Base-by-base conservation (phyloP, 2,888 invertebrate species). In the Drosophila robusta region DNA sequence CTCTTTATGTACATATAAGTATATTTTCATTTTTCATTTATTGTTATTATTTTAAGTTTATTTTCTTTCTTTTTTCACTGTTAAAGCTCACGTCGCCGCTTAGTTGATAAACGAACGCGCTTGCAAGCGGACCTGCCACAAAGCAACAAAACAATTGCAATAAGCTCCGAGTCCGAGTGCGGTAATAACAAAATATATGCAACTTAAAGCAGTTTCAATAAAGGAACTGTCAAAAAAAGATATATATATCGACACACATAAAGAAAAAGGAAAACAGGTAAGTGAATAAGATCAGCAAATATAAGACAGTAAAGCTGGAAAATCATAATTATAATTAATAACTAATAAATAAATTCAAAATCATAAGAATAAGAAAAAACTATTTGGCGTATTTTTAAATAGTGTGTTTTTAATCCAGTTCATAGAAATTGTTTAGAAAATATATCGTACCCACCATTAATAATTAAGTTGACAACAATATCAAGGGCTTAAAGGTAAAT, bases 101-200 rank as follows among this genome's bases (percentile, higher is more conserved):
- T 84, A 80, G 80, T 80, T 84, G 81, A 78, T 65, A 74, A 69
- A 61, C 66, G 75, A 74, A 63, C 82, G 78, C 58, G 66, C 50
- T 61, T 46, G 64, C 22, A 52, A 75, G 65, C 67, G 79, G 85
- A 85, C 61, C 68, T 75, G 69, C 54, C 58, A 58, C 54, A 78
- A 68, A 76, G 58, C 34, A 46, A 49, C 9, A 47, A 44, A 9
- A 18, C 29, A 45, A 50, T 18, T 42, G 22, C 41, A 52, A 14
- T 24, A 34, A 41, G n/a, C 6, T 29, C n/a, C 4, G n/a, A 41
- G 4, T 18, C 7, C 16, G 11, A 61, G 44, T 29, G 44, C 22
- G 24, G 12, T 22, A 11, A 7, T 11, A 12, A n/a, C 7, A 32
- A 57, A 9, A 41, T 8, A 38, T 5, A 38, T 44, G 44, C 44